Evolutionary conservation across 2,888 invertebrate genomes (phyloP).

Genomic region (Hipparchia sbordonii): DNA sequence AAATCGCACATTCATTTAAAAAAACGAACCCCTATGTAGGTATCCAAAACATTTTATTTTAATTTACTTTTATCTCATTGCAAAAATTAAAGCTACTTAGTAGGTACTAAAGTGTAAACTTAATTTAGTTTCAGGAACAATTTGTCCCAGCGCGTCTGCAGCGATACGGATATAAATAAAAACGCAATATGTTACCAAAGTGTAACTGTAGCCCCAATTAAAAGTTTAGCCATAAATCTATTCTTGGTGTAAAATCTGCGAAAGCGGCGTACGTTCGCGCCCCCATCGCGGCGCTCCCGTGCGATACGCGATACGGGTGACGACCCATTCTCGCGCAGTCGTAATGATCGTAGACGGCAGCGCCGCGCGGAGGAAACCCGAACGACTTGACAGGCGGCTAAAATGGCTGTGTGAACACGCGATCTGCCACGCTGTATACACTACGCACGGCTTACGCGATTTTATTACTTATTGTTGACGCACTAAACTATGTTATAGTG

Average conservation of each 20-base stretch:
- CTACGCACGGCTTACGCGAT: constrained; percentile 70
- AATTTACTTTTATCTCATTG: too few relatives aligned
- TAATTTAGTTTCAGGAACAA: not conserved
- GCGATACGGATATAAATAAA: constrained; percentile 37
- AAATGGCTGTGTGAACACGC: constrained; percentile 81
- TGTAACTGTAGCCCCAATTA: constrained; percentile 74
- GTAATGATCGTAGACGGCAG: constrained; percentile 65
- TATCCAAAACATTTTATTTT: too few relatives aligned
- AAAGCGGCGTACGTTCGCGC: constrained; percentile 43
- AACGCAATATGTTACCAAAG: constrained; percentile 54
- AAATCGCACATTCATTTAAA: too few relatives aligned
- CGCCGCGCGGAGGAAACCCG: constrained; percentile 64
- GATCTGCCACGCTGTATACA: constrained; percentile 70
- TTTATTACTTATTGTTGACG: constrained; percentile 65
- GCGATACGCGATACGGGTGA: constrained; percentile 36
- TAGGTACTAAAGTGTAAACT: not conserved
- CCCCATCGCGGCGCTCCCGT: constrained; percentile 40
- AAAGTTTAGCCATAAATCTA: constrained; percentile 77
- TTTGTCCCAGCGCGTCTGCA: constrained; percentile 2
- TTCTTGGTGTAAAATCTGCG: constrained; percentile 60
- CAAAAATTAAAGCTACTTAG: too few relatives aligned
- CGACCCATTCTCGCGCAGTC: constrained; percentile 69
- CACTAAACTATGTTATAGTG: constrained; percentile 73
- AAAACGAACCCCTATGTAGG: too few relatives aligned
- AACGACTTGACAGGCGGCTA: constrained; percentile 74